A percentile compares a stretch with the other conserved stretches of the same genome.
Evolutionary conservation across 2,797 vertebrate species (phyloP).

Genomic region (Notolepis coatsorum): DNA sequence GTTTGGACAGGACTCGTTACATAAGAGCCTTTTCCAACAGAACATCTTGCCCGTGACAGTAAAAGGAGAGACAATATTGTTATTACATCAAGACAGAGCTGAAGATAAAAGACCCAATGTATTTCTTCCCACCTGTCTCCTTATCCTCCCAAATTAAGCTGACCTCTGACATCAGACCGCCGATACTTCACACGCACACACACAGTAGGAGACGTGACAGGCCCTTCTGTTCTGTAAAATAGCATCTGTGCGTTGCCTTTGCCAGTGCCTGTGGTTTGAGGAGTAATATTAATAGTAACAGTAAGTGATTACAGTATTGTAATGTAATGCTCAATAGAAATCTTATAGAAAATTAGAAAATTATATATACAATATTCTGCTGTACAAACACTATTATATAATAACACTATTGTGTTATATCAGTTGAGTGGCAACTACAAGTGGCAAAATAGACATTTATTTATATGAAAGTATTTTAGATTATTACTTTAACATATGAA

Average conservation of each 20-base stretch:
- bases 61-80: conserved; percentile 22
- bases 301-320: no score
- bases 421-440: no score
- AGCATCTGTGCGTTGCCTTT: conserved; percentile 10
- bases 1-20: conserved; percentile 67
- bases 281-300: neutral
- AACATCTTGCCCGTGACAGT: conserved; percentile 46
- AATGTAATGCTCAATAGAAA: no score
- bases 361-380: no score
- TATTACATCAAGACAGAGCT: conserved; percentile 31
- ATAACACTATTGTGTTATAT: neutral
- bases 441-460: neutral
- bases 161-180: conserved; percentile 9
- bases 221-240: conserved; percentile 15
- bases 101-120: conserved; percentile 32
- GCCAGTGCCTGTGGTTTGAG: neutral
- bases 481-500: no score
- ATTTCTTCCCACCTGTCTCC: conserved; percentile 23
- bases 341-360: no score
- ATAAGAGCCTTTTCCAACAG: conserved; percentile 55
- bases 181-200: conserved; percentile 15
- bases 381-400: no score
- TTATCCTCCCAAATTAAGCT: conserved; percentile 26
- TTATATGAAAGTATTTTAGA: no score
- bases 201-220: conserved; percentile 11